These are phyloP conservation scores for Rapana venosa DNA, from an alignment of 2,888 invertebrate species.

Conservation along the genomic window DNA sequence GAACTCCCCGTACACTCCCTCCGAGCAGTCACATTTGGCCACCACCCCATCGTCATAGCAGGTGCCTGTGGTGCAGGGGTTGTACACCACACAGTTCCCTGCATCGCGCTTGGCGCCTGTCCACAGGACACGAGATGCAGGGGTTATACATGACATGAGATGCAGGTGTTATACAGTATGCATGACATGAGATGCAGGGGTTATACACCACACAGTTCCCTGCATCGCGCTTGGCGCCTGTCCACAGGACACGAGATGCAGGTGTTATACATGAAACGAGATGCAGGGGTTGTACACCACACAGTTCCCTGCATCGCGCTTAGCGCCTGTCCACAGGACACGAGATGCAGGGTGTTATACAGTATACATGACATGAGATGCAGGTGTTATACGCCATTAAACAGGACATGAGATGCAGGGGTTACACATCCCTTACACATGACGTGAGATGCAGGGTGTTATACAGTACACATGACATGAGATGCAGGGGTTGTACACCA, in stretches of 20 bases:
- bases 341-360: not conserved
- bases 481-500: not conserved
- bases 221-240: not conserved
- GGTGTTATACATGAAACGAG: no score
- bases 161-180: no score
- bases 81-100: not conserved
- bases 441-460: no score
- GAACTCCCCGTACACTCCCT: slow-evolving; percentile 25
- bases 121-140: not conserved
- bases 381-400: no score
- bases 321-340: no score
- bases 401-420: no score
- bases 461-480: no score
- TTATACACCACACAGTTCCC: not conserved
- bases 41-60: slow-evolving; percentile 31
- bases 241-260: not conserved
- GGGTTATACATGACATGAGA: no score
- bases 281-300: no score
- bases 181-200: not conserved
- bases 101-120: not conserved
- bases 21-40: slow-evolving; percentile 18
- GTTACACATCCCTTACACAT: no score
- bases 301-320: no score
- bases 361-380: not conserved
- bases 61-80: slow-evolving; percentile 2